Percentiles rank a stretch among this genome's conserved stretches.
phyloP scores from a whole-genome alignment of 64 coral and sea anemone genomes.

The Exaiptasia diaphana region DNA sequence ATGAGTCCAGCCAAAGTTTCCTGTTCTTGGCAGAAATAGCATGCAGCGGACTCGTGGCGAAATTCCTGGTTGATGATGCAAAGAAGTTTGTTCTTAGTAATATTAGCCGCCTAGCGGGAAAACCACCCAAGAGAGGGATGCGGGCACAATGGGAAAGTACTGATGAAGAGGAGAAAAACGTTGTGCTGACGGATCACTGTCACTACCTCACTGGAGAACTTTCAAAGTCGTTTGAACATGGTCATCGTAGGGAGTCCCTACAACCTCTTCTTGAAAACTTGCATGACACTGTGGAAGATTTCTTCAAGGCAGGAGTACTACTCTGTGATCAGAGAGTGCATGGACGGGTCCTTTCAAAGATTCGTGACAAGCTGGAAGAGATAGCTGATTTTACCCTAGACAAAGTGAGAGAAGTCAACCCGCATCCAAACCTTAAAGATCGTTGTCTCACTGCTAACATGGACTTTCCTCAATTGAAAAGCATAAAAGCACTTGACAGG shows the following conservation, averaged over 20 bases:
- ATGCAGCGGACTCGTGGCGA: too few relatives aligned
- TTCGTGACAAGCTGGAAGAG: background rate
- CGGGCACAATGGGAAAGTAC: too few relatives aligned
- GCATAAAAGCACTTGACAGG: background rate
- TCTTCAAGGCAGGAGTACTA: background rate
- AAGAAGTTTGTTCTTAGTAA: background rate
- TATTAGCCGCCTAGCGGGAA: background rate
- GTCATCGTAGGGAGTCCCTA: too few relatives aligned
- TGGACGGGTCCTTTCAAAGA: background rate
- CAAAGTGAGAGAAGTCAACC: slow-evolving; percentile 17
- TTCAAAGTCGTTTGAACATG: too few relatives aligned
- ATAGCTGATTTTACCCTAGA: background rate
- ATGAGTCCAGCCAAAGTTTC: slow-evolving; percentile 9
- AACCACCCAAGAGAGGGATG: background rate
- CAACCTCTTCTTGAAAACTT: too few relatives aligned
- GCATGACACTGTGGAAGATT: too few relatives aligned
- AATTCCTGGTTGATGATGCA: too few relatives aligned
- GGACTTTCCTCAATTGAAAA: slow-evolving; percentile 1
- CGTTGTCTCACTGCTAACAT: background rate
- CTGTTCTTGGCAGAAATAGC: too few relatives aligned
- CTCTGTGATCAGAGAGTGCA: background rate
- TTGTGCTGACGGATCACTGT: too few relatives aligned
- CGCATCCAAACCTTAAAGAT: slow-evolving; percentile 21
- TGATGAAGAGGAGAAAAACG: too few relatives aligned
- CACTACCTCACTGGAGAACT: too few relatives aligned